phyloP scores from a whole-genome alignment of 2,888 invertebrate genomes.

The Heliconius erato region DNA sequence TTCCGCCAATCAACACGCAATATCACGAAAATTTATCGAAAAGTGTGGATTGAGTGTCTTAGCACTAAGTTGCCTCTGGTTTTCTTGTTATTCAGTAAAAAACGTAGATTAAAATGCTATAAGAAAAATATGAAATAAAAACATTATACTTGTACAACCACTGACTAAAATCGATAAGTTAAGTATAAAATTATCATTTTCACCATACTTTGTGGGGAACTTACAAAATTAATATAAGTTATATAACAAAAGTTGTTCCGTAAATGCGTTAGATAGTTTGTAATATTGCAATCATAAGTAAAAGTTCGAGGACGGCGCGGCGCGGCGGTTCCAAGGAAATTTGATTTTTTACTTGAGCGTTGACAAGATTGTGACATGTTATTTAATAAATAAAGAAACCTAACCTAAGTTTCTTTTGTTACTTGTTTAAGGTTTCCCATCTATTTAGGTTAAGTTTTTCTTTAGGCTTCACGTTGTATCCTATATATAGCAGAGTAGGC shows the following conservation, averaged over 20 bases:
- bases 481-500: background rate
- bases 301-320: slow-evolving; percentile 10
- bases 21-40: too few species aligned
- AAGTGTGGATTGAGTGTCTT: too few species aligned
- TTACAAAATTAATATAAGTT: slow-evolving; percentile 22
- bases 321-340: background rate
- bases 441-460: too few species aligned
- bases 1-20: too few species aligned
- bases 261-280: slow-evolving; percentile 28
- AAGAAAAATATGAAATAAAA: too few species aligned
- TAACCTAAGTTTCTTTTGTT: background rate
- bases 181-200: background rate
- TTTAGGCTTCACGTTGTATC: background rate
- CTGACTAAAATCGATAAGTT: background rate
- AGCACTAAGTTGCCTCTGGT: too few species aligned
- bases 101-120: too few species aligned
- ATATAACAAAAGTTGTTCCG: slow-evolving; percentile 20
- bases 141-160: too few species aligned
- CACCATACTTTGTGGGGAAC: background rate
- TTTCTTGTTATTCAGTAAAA: too few species aligned
- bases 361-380: background rate
- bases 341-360: background rate
- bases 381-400: background rate
- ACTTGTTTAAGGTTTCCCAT: background rate
- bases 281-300: slow-evolving; percentile 20